Percentiles rank a stretch among this genome's conserved stretches.
Evolutionary conservation across 2,888 invertebrate genomes (phyloP).

Genomic region (Tiliacea citrago): DNA sequence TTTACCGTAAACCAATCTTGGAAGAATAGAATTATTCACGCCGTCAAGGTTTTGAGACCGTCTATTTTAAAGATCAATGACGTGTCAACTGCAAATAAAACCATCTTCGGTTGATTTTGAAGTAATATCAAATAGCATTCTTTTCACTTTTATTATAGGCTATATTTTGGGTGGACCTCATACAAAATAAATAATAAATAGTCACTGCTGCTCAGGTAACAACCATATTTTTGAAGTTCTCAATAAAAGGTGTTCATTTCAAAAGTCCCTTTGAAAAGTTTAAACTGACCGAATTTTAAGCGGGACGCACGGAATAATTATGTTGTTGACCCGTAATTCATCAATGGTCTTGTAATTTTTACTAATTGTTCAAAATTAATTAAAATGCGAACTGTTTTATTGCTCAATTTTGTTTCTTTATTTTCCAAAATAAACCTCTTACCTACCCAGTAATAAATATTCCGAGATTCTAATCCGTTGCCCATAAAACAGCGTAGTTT

Average conservation of each 20-base stretch:
- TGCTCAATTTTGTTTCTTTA: neutral
- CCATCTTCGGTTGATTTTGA: no score
- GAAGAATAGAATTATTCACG: no score
- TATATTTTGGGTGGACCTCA: neutral
- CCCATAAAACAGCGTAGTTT: constrained; percentile 18
- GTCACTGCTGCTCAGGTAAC: neutral
- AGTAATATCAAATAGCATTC: no score
- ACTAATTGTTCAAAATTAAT: constrained; percentile 4
- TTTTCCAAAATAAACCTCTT: neutral
- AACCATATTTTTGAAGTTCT: constrained; percentile 13
- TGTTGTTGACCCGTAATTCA: constrained; percentile 8
- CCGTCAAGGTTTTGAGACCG: no score
- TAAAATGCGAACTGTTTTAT: neutral
- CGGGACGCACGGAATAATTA: constrained; percentile 2
- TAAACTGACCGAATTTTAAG: constrained; percentile 7
- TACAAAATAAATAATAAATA: constrained; percentile 7
- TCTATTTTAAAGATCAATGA: no score
- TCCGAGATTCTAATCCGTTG: constrained; percentile 19
- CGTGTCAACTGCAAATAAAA: no score
- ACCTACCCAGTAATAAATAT: constrained; percentile 5
- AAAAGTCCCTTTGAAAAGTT: constrained; percentile 25
- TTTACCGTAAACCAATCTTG: no score
- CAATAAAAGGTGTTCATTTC: constrained; percentile 17
- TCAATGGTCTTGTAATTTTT: neutral
- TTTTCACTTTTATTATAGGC: neutral